Percentiles rank a stretch among this genome's conserved stretches.
These are phyloP conservation scores for Colinus virginianus DNA, from an alignment of 2,113 vertebrate species.

Conservation along the genomic window DNA sequence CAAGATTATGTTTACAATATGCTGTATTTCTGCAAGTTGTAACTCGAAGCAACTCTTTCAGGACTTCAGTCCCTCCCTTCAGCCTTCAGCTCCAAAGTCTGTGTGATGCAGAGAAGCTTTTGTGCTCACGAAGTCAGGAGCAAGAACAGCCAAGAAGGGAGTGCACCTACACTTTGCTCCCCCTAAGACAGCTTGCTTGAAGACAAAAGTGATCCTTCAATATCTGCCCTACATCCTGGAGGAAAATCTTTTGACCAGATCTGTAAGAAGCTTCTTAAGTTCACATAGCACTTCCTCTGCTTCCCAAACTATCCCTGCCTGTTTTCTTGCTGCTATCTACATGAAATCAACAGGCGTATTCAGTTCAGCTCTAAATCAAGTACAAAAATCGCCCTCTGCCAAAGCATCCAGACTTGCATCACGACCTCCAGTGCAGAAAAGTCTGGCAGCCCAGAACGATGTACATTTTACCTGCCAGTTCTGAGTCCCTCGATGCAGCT, in stretches of 20 bases:
- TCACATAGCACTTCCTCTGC: neutral
- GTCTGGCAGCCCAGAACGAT: neutral
- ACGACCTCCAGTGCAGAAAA: neutral
- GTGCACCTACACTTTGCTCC: neutral
- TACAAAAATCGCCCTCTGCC: neutral
- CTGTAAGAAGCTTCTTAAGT: neutral
- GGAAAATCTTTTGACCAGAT: neutral
- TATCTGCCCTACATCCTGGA: neutral
- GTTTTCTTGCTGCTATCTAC: neutral
- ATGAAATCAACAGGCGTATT: neutral
- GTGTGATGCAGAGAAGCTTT: neutral
- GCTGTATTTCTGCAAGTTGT: conserved; percentile 24
- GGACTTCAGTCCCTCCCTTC: neutral
- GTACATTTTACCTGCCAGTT: neutral
- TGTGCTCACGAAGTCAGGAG: neutral
- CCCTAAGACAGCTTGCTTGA: neutral
- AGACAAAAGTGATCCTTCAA: neutral
- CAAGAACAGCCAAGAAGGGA: neutral
- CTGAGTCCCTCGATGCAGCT: neutral
- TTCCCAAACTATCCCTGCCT: neutral
- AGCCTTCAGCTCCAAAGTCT: neutral
- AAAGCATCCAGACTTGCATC: neutral
- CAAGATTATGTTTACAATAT: conserved; percentile 4
- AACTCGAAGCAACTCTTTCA: neutral
- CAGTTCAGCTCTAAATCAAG: neutral